Base-by-base conservation (phyloP, 2,113 vertebrate genomes). In the Stercorarius parasiticus region DNA sequence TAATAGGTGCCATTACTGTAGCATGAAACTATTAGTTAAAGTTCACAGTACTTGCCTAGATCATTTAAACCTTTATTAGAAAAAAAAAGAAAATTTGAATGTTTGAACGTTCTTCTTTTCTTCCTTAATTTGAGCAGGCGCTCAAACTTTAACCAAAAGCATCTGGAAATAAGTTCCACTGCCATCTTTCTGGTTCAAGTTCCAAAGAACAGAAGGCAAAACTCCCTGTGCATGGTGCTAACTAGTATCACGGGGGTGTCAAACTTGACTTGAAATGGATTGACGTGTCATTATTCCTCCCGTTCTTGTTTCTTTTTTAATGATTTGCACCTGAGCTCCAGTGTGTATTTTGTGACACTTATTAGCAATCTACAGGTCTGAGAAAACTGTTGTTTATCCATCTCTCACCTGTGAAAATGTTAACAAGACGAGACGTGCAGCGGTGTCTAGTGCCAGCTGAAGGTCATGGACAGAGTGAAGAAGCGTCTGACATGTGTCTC, bases 271-370 rank as follows among this genome's bases (percentile, higher is more conserved):
- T 80, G 69, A 90, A 59, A 42, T 94, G 88, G 61, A 97, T 85
- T 96, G 95, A 94, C 83, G 25, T 86, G 82, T 83, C 59, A 82
- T 97, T 97, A 90, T 97, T 96, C 76, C 53, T 96, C 82, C 90
- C 84, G 89, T 97, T 97, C 95, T 82, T 86, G 30, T 73, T 95
- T 83, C 91, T 59, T 84, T 93, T 97, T 94, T 97, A 98, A 97
- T 94, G 97, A 97, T 95, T 85, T 95, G 88, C 93, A 88, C 93
- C 95, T 96, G 95, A 97, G 82, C 76, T 81, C 88, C 30, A 6
- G 67, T 91, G 81, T 96, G 73, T 95, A 56, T 97, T 96, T 95
- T 92, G 94, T 96, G 95, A 97, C 95, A 94, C 92, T 97, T 98
- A 94, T 91, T 91, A 95, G 27, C 83, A 83, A 90, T 94, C 89